Evolutionary conservation across 2,888 invertebrate genomes (phyloP).

Genomic region (Nomada ferruginata): DNA sequence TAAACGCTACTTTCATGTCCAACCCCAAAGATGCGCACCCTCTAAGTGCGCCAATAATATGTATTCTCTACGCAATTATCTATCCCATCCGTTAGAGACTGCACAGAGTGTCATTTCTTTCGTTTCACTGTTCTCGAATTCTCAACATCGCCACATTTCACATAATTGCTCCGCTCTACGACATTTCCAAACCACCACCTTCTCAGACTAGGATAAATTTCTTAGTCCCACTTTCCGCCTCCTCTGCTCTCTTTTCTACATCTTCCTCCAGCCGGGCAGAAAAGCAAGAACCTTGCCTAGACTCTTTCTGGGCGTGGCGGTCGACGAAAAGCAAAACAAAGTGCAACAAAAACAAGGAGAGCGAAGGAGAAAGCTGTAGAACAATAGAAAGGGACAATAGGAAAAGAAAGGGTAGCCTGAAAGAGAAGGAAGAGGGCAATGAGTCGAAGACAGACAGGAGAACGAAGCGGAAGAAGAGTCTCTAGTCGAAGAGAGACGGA

Average conservation of each 20-base stretch:
- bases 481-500: slow-evolving; percentile 12
- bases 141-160: background rate
- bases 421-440: slow-evolving; percentile 17
- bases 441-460: background rate
- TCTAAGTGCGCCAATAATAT: no score
- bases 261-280: slow-evolving; percentile 29
- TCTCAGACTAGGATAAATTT: background rate
- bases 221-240: background rate
- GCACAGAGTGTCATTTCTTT: no score
- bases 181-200: background rate
- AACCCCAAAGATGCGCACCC: no score
- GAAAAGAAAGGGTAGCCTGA: background rate
- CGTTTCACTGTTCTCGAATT: no score
- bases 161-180: background rate
- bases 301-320: slow-evolving; percentile 53
- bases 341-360: slow-evolving; percentile 14
- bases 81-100: no score
- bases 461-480: no score
- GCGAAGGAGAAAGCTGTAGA: slow-evolving; percentile 25
- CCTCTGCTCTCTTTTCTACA: slow-evolving; percentile 7
- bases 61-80: no score
- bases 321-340: slow-evolving; percentile 41
- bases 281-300: slow-evolving; percentile 46
- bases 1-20: no score
- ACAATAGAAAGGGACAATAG: slow-evolving; percentile 19